Evolutionary conservation across 2,888 invertebrate genomes (phyloP).

Genomic region (Mellilla xanthometata): DNA sequence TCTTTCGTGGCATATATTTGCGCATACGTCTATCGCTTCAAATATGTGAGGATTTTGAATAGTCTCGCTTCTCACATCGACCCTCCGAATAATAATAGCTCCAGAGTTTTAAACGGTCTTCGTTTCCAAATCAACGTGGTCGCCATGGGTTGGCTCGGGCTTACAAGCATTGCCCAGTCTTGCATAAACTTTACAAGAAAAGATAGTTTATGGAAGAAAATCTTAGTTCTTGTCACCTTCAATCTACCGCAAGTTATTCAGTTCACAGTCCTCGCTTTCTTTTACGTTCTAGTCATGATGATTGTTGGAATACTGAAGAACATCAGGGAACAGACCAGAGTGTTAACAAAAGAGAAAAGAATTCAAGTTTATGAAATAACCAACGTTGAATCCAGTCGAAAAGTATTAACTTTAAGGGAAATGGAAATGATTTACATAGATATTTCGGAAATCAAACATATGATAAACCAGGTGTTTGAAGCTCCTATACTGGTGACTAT

Average conservation of each 20-base stretch:
- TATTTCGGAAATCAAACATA: constrained; percentile 48
- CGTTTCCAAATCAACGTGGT: constrained; percentile 42
- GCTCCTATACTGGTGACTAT: constrained; percentile 53
- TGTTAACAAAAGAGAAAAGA: constrained; percentile 26
- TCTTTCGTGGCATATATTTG: constrained; percentile 48
- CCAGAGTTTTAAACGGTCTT: constrained; percentile 38
- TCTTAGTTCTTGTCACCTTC: constrained; percentile 52
- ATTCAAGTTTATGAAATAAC: constrained; percentile 29
- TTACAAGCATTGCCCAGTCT: constrained; percentile 42
- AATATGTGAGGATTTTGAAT: constrained; percentile 56
- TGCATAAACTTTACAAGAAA: constrained; percentile 50
- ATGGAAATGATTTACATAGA: constrained; percentile 53
- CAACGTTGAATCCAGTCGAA: constrained; percentile 36
- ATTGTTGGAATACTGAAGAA: constrained; percentile 46
- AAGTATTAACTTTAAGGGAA: constrained; percentile 42
- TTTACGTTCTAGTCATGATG: constrained; percentile 51
- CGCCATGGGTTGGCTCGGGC: constrained; percentile 33
- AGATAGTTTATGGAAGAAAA: constrained; percentile 56
- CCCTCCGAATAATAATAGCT: constrained; percentile 34
- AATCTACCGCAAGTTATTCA: constrained; percentile 60
- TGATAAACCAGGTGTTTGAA: constrained; percentile 56
- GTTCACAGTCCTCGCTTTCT: constrained; percentile 49
- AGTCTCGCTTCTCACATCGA: constrained; percentile 43
- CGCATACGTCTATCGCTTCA: constrained; percentile 47
- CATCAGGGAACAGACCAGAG: constrained; percentile 42